These are phyloP conservation scores for Ageneiosus marmoratus DNA, from an alignment of 2,113 vertebrate species.

Conservation along the genomic window DNA sequence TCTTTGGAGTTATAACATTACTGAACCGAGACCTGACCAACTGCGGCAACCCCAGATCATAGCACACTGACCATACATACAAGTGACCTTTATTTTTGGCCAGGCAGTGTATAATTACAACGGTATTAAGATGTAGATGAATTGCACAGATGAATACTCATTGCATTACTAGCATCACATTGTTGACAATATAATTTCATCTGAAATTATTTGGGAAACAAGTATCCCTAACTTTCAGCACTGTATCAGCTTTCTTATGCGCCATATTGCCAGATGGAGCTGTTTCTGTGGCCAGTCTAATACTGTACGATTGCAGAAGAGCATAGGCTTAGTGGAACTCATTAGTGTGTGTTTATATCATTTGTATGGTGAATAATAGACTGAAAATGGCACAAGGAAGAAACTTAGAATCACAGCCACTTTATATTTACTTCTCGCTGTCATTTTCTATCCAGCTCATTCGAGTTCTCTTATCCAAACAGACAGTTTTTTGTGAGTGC, in stretches of 20 bases:
- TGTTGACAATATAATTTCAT: not conserved
- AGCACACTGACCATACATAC: no score
- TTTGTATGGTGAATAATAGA: slow-evolving; percentile 15
- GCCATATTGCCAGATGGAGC: slow-evolving; percentile 1
- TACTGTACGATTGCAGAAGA: slow-evolving; percentile 3
- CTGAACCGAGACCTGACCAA: no score
- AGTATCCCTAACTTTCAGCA: not conserved
- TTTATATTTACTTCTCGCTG: slow-evolving; percentile 3
- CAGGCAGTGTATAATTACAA: no score
- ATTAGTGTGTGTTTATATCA: slow-evolving; percentile 7
- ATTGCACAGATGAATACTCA: not conserved
- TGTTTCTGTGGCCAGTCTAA: slow-evolving; percentile 22
- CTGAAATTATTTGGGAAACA: not conserved
- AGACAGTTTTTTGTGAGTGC: not conserved
- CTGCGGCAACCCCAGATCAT: no score
- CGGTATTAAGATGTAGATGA: no score
- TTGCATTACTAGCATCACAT: not conserved
- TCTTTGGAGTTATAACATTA: no score
- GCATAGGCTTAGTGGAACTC: not conserved
- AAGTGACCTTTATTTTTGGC: no score
- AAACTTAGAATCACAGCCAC: not conserved
- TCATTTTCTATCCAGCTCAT: not conserved
- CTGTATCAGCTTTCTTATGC: not conserved
- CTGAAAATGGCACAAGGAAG: slow-evolving; percentile 9
- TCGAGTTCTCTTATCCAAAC: not conserved